phyloP scores from a whole-genome alignment of 2,113 vertebrate genomes.

The Chroicocephalus ridibundus region DNA sequence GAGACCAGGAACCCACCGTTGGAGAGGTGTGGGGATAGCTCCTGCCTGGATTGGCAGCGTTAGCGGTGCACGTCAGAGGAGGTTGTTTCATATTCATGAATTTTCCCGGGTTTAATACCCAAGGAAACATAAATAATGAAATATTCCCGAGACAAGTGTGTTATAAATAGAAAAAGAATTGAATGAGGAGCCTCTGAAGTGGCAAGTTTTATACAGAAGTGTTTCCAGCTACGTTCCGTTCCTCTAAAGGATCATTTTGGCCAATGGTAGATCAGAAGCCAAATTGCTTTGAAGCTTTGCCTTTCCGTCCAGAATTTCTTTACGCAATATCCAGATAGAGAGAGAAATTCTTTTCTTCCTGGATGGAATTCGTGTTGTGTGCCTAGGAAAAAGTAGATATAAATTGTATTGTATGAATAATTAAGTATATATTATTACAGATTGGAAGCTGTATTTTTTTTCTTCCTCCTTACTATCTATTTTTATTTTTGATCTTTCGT shows the following conservation, averaged over 20 bases:
- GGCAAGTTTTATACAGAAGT: neutral
- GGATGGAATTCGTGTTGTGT: neutral
- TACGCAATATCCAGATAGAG: neutral
- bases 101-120: neutral
- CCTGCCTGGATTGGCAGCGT: neutral
- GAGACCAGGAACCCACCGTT: constrained; percentile 90
- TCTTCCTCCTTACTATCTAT: neutral
- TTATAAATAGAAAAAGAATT: neutral
- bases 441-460: neutral
- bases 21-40: constrained; percentile 81
- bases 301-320: neutral
- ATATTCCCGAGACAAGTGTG: neutral
- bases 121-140: neutral
- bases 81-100: neutral
- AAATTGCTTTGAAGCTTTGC: neutral
- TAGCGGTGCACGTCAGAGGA: neutral
- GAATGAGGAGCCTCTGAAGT: neutral
- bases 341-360: neutral
- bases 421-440: neutral
- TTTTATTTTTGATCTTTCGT: neutral
- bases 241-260: neutral
- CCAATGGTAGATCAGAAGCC: neutral
- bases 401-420: neutral
- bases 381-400: neutral
- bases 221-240: neutral